These are phyloP conservation scores for Malurus splendens DNA, from an alignment of 2,797 vertebrate genomes.

Conservation along the genomic window DNA sequence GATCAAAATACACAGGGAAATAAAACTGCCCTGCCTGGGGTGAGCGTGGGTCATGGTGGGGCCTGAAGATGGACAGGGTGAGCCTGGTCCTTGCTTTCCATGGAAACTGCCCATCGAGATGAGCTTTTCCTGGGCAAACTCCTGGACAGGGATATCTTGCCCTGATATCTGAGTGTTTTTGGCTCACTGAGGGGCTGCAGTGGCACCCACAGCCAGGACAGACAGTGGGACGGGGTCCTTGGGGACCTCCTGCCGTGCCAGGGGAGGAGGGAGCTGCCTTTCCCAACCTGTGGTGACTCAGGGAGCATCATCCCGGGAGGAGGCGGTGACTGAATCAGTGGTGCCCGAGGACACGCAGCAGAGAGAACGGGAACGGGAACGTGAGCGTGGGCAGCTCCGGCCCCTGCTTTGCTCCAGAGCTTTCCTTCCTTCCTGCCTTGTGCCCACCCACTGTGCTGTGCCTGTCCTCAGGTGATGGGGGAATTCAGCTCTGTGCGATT, in stretches of 20 bases:
- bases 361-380: not conserved
- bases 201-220: accelerated
- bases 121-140: not conserved
- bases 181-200: accelerated
- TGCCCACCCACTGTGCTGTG: not conserved
- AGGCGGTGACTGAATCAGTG: not conserved
- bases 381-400: not conserved
- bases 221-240: not conserved
- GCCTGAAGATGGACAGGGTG: not conserved
- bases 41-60: not conserved
- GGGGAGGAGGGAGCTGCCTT: not conserved
- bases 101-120: accelerated
- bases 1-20: not conserved
- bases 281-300: not conserved
- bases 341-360: not conserved
- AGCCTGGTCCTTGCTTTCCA: not conserved
- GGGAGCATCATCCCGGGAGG: not conserved
- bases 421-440: not conserved
- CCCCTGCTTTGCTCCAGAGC: not conserved
- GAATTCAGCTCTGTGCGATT: accelerated
- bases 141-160: accelerated
- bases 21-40: not conserved
- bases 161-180: not conserved
- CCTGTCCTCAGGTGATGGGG: not conserved
- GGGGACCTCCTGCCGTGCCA: not conserved